These are phyloP conservation scores for Noturus placidus DNA, from an alignment of 2,113 vertebrate species.

Conservation along the genomic window DNA sequence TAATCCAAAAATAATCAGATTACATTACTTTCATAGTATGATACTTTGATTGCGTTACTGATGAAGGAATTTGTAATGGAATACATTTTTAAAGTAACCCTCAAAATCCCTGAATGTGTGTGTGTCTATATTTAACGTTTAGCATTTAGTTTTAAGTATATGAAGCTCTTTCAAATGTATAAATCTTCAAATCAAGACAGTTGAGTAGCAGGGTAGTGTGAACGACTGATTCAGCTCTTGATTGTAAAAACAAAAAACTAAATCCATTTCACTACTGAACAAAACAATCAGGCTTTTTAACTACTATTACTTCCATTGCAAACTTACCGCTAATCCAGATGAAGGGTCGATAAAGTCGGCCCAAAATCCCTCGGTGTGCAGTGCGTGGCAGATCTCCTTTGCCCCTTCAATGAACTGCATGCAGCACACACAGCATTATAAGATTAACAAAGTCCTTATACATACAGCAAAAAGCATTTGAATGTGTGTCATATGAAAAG, in stretches of 20 bases:
- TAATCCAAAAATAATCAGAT: no score
- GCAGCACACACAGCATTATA: constrained; percentile 2
- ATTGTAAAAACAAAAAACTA: not conserved
- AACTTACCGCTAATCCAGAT: constrained; percentile 88
- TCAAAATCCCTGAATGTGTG: no score
- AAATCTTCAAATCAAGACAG: not conserved
- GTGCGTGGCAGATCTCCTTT: constrained; percentile 87
- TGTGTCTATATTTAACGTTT: not conserved
- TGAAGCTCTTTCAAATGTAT: not conserved
- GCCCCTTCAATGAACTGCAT: constrained; percentile 87
- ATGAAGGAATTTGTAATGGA: no score
- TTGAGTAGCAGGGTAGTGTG: not conserved
- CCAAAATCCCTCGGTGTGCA: constrained; percentile 89
- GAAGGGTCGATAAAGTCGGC: constrained; percentile 96
- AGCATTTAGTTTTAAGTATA: not conserved
- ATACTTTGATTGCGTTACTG: no score
- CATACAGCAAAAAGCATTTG: not conserved
- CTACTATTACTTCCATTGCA: not conserved
- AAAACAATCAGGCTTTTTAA: not conserved
- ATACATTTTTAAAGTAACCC: no score
- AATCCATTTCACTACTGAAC: not conserved
- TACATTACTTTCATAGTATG: no score
- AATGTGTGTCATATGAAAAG: not conserved
- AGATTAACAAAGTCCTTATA: not conserved
- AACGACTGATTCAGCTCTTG: not conserved